Percentiles rank a stretch among this genome's conserved stretches.
These are phyloP conservation scores for Cyclopterus lumpus DNA, from an alignment of 2,797 vertebrate species.

Conservation along the genomic window DNA sequence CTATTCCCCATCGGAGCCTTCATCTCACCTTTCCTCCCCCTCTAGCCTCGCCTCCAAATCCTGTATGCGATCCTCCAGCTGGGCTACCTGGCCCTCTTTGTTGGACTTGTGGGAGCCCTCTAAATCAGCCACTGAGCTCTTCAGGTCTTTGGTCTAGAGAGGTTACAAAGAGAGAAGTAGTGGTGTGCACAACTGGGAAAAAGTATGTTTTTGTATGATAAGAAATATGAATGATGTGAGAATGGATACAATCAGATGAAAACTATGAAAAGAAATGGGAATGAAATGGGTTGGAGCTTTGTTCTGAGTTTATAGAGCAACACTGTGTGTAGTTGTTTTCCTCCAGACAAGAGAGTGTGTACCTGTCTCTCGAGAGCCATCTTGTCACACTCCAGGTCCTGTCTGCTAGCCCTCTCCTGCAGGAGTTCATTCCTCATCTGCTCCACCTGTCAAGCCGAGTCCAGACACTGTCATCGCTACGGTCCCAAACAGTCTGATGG, in stretches of 20 bases:
- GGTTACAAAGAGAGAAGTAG: not conserved
- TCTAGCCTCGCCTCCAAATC: constrained; percentile 95
- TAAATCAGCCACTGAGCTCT: constrained; percentile 90
- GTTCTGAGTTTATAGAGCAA: constrained; percentile 25
- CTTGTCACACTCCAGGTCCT: constrained; percentile 99
- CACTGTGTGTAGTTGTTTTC: constrained; percentile 51
- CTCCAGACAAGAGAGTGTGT: constrained; percentile 72
- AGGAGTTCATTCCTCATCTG: constrained; percentile 96
- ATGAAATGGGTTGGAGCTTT: constrained; percentile 56
- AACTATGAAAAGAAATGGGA: constrained; percentile 49
- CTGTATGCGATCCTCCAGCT: constrained; percentile 91
- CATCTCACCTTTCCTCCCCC: constrained; percentile 91
- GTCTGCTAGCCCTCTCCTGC: constrained; percentile 93
- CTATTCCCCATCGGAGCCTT: constrained; percentile 2
- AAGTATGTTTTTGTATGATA: not conserved
- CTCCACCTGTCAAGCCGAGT: constrained; percentile 90
- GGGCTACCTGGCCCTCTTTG: constrained; percentile 92
- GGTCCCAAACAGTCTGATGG: constrained; percentile 67
- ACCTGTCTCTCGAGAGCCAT: constrained; percentile 98
- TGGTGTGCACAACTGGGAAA: constrained; percentile 5
- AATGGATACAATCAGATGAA: constrained; percentile 45
- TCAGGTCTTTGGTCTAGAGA: constrained; percentile 94
- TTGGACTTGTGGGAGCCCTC: constrained; percentile 93
- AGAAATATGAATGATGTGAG: not conserved
- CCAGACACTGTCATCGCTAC: constrained; percentile 77